Evolutionary conservation across 2,888 invertebrate species (phyloP), one percentile per base, ranked within the genome.

Genomic region (Ectemnius cavifrons): DNA sequence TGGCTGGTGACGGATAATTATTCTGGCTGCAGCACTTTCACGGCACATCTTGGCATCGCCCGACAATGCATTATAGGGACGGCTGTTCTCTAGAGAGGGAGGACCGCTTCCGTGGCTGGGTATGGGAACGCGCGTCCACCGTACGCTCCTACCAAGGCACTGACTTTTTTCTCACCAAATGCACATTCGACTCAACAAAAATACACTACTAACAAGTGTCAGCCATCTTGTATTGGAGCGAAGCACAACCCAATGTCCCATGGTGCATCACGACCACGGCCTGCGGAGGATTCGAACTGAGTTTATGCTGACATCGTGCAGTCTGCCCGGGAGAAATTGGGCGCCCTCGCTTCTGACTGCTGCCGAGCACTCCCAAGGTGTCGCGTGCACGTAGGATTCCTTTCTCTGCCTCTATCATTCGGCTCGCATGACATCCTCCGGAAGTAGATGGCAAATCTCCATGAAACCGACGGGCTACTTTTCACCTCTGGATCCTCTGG

Each of bases 181-280:
- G 73, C 81, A 81, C 85, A 83, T 85, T 75, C 73, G 77, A 82
- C 64, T 71, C 78, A 83, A 84, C 79, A 86, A 87, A 88, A 86
- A 87, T 88, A 88, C 85, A 87, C 85, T 84, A 87, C 91, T 91
- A 91, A 91, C 91, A 91, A 91, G 91, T 91, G 91, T 88, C 91
- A 90, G 91, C 91, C 91, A 91, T 91, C 88, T 91, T 91, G 91
- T 87, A 85, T 86, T 82, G 81, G 80, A 75, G 79, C 82, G 79
- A 84, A 85, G 85, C 84, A 83, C 81, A 81, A 80, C 78, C 83
- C 85, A 81, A 83, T 64, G 65, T 78, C 77, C 77, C 77, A 78
- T 78, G 52, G 77, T 80, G 80, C 80, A 79, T 71, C 78, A 77
- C 80, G 81, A 74, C 71, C 37, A 37, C 37, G 37, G 75, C 75